A percentile compares a stretch with the other conserved stretches of the same genome.
These are phyloP conservation scores for Pedionomus torquatus DNA, from an alignment of 2,113 vertebrate species.

Conservation along the genomic window DNA sequence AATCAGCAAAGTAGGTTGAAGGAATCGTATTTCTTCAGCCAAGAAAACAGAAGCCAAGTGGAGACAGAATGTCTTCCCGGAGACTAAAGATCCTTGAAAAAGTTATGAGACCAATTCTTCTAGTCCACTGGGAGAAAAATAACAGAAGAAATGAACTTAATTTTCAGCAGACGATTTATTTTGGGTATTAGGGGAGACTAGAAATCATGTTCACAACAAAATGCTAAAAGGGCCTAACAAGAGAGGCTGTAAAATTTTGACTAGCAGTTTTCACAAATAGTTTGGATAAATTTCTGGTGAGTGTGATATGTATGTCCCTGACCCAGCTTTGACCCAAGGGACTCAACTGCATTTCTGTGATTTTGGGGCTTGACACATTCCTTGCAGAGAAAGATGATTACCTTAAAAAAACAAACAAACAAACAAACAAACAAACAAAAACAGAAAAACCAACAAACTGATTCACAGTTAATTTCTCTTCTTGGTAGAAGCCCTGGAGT, in stretches of 20 bases:
- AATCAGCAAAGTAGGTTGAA: background rate
- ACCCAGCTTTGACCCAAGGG: background rate
- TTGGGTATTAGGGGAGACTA: background rate
- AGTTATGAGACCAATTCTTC: background rate
- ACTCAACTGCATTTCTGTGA: background rate
- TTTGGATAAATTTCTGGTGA: background rate
- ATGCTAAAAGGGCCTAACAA: background rate
- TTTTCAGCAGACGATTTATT: background rate
- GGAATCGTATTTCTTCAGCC: background rate
- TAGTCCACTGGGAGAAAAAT: background rate
- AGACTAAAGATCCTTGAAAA: background rate
- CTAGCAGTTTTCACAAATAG: background rate
- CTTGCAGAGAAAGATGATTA: background rate
- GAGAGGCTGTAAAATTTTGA: background rate
- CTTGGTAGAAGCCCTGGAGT: background rate
- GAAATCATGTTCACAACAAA: background rate
- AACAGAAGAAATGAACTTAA: background rate
- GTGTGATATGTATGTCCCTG: background rate
- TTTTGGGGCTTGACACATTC: background rate
- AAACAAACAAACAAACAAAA: too few species aligned
- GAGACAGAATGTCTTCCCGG: background rate
- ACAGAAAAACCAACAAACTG: too few species aligned
- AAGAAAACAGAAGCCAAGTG: background rate
- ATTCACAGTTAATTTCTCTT: background rate
- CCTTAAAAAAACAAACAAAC: too few species aligned